These are phyloP conservation scores for Meteorus sp. DNA, from an alignment of 1,140 invertebrate species.

Conservation along the genomic window DNA sequence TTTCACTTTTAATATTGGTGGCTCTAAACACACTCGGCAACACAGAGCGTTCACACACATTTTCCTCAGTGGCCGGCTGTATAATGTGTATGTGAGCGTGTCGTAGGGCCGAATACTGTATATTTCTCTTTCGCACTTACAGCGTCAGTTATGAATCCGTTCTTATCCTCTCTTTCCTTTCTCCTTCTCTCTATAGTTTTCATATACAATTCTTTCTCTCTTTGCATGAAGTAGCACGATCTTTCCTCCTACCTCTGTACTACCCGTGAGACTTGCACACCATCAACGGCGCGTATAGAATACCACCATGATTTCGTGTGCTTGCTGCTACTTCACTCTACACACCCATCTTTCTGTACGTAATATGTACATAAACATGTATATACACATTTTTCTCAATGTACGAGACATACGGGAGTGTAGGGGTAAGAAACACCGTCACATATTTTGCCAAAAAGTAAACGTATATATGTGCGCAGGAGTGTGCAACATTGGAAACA, in stretches of 20 bases:
- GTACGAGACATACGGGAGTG: not conserved
- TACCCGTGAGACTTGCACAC: not conserved
- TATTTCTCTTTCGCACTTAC: too few relatives aligned
- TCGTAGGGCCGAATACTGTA: constrained; percentile 41
- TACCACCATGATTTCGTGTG: too few relatives aligned
- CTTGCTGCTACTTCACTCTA: too few relatives aligned
- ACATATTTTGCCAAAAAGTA: constrained; percentile 11
- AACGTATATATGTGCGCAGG: constrained; percentile 27
- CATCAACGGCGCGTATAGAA: not conserved
- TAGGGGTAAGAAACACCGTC: constrained; percentile 6
- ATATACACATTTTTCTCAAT: too few relatives aligned
- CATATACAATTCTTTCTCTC: constrained; percentile 7
- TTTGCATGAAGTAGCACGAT: not conserved
- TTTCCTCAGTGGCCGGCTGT: constrained; percentile 41
- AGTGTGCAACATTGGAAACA: constrained; percentile 20
- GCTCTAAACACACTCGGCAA: not conserved
- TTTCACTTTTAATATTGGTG: not conserved
- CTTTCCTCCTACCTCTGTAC: not conserved
- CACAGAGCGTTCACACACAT: constrained; percentile 41
- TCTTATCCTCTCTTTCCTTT: constrained; percentile 14
- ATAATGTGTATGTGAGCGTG: constrained; percentile 46
- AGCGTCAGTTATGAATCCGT: too few relatives aligned
- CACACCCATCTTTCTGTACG: too few relatives aligned
- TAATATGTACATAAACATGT: too few relatives aligned
- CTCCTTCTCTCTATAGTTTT: constrained; percentile 7